phyloP scores from a whole-genome alignment of 2,888 invertebrate species.

The Nasonovia ribisnigri region DNA sequence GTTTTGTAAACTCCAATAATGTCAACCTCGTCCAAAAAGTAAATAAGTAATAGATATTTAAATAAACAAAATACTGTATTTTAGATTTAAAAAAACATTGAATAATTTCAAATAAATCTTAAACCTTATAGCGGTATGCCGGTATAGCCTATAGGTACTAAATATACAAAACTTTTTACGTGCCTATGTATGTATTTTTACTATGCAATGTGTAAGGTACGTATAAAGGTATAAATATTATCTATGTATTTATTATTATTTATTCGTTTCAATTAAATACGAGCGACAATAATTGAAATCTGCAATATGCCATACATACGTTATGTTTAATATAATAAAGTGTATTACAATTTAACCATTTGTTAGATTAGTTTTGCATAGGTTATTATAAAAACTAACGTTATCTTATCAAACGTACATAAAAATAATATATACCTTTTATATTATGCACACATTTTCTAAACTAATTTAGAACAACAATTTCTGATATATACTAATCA shows the following conservation, averaged over 20 bases:
- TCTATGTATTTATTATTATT: not conserved
- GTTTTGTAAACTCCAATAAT: not conserved
- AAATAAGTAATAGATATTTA: not conserved
- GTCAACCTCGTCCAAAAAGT: not conserved
- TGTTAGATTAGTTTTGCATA: not conserved
- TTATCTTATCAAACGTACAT: not conserved
- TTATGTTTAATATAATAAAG: too few relatives aligned
- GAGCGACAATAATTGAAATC: too few relatives aligned
- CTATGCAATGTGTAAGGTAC: too few relatives aligned
- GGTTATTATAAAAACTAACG: not conserved
- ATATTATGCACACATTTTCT: not conserved
- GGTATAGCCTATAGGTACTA: too few relatives aligned
- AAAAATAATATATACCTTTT: not conserved
- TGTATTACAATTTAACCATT: not conserved
- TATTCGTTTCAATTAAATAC: conserved; percentile 1
- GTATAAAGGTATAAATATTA: too few relatives aligned
- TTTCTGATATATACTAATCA: not conserved
- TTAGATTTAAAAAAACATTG: not conserved
- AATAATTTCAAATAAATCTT: not conserved
- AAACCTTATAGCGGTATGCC: too few relatives aligned
- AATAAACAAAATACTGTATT: not conserved
- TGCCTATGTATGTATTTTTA: not conserved
- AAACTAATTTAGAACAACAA: not conserved
- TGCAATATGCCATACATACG: not conserved
- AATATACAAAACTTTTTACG: not conserved